phyloP scores from a whole-genome alignment of 1,140 invertebrate species.

The Danaus melanippus region DNA sequence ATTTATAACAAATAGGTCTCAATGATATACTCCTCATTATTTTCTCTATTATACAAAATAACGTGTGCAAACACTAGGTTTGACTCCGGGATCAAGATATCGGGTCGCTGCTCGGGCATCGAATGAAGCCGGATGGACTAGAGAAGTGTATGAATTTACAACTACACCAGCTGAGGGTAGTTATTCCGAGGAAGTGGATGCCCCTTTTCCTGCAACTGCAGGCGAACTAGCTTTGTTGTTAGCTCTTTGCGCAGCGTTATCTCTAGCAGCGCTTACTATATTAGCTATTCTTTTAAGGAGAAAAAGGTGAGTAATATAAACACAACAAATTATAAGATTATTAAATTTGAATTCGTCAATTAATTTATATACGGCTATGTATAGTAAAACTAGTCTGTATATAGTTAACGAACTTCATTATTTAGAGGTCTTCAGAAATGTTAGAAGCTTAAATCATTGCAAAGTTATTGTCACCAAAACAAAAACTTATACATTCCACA shows the following conservation, averaged over 20 bases:
- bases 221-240: slow-evolving; percentile 54
- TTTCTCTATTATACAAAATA: not conserved
- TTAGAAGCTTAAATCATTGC: too few species aligned
- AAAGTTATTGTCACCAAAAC: too few species aligned
- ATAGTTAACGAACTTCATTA: too few species aligned
- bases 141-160: slow-evolving; percentile 57
- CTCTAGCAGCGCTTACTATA: slow-evolving; percentile 59
- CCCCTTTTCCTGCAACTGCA: slow-evolving; percentile 58
- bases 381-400: too few species aligned
- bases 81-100: slow-evolving; percentile 51
- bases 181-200: slow-evolving; percentile 60
- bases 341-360: too few species aligned
- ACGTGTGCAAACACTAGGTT: slow-evolving; percentile 25
- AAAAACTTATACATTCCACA: too few species aligned
- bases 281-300: slow-evolving; percentile 54
- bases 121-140: slow-evolving; percentile 58
- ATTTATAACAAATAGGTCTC: not conserved
- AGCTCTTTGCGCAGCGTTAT: slow-evolving; percentile 58
- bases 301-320: slow-evolving; percentile 39
- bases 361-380: too few species aligned
- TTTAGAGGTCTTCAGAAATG: too few species aligned
- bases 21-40: too few species aligned
- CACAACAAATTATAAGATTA: too few species aligned
- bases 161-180: slow-evolving; percentile 47
- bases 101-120: slow-evolving; percentile 55